A percentile compares a stretch with the other conserved stretches of the same genome.
phyloP scores from a whole-genome alignment of 2,113 vertebrate genomes.

The Natator depressus region DNA sequence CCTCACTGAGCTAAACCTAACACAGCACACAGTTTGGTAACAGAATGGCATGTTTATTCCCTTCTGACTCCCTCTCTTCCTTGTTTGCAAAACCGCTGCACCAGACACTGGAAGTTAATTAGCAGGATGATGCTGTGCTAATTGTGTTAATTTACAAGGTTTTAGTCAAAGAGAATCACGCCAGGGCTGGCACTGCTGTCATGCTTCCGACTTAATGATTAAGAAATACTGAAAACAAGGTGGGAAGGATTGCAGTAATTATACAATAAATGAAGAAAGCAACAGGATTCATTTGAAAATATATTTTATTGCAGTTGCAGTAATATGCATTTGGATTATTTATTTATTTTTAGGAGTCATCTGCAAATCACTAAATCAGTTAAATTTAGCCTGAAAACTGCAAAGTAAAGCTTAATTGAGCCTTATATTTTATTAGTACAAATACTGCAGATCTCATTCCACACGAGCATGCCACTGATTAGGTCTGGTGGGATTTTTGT shows the following conservation, averaged over 20 bases:
- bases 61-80: slow-evolving; percentile 87
- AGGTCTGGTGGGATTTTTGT: background rate
- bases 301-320: slow-evolving; percentile 81
- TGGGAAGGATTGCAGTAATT: slow-evolving; percentile 88
- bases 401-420: slow-evolving; percentile 68
- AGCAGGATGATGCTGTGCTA: slow-evolving; percentile 97
- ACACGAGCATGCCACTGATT: slow-evolving; percentile 30
- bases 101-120: slow-evolving; percentile 96
- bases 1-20: slow-evolving; percentile 77
- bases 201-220: slow-evolving; percentile 92
- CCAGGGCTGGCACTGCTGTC: slow-evolving; percentile 92
- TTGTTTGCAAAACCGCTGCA: slow-evolving; percentile 90
- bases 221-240: slow-evolving; percentile 91
- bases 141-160: slow-evolving; percentile 99
- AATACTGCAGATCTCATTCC: slow-evolving; percentile 35
- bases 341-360: slow-evolving; percentile 63
- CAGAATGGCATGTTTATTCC: slow-evolving; percentile 89
- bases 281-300: slow-evolving; percentile 87
- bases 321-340: slow-evolving; percentile 79
- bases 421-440: slow-evolving; percentile 55
- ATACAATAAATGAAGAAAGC: slow-evolving; percentile 88
- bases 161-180: slow-evolving; percentile 96
- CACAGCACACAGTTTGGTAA: slow-evolving; percentile 85
- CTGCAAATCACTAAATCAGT: slow-evolving; percentile 76
- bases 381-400: slow-evolving; percentile 75